Conservation (phyloP, 2,113 vertebrate species). For the Heterotilapia buettikoferi region DNA sequence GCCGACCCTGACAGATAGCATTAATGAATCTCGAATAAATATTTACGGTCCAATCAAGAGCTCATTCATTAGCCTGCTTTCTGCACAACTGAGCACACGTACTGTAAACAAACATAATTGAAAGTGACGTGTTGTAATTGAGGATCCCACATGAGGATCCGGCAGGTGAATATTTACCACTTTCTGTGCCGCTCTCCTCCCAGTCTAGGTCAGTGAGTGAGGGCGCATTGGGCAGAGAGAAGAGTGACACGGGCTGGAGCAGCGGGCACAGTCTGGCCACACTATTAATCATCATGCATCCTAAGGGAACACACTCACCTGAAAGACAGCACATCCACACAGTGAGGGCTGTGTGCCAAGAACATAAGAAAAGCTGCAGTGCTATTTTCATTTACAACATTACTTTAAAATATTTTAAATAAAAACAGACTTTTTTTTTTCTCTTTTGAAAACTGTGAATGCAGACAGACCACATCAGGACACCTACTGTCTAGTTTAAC, state of each 20-base stretch:
- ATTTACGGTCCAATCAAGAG: conserved; percentile 32
- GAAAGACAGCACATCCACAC: conserved; percentile 26
- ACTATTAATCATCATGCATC: conserved; percentile 87
- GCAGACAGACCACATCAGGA: neutral
- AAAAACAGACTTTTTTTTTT: neutral
- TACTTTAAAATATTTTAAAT: neutral
- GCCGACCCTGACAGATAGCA: conserved; percentile 36
- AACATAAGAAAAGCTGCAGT: neutral
- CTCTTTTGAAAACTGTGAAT: neutral
- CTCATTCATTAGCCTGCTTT: conserved; percentile 23
- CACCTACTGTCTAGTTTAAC: conserved; percentile 85
- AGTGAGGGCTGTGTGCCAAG: neutral
- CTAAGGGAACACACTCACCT: conserved; percentile 85
- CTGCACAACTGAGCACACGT: conserved; percentile 6
- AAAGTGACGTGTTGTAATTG: conserved; percentile 18
- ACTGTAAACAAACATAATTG: conserved; percentile 7
- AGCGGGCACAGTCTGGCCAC: conserved; percentile 79
- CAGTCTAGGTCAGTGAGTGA: conserved; percentile 87
- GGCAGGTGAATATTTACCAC: conserved; percentile 45
- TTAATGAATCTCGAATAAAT: conserved; percentile 7
- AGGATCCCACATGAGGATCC: neutral
- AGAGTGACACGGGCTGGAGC: conserved; percentile 73
- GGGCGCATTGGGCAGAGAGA: conserved; percentile 84
- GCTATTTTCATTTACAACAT: neutral
- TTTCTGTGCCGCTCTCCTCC: conserved; percentile 72